Evolutionary conservation across 64 coral and sea anemone genomes (phyloP).

Genomic region (Montipora capricornis): DNA sequence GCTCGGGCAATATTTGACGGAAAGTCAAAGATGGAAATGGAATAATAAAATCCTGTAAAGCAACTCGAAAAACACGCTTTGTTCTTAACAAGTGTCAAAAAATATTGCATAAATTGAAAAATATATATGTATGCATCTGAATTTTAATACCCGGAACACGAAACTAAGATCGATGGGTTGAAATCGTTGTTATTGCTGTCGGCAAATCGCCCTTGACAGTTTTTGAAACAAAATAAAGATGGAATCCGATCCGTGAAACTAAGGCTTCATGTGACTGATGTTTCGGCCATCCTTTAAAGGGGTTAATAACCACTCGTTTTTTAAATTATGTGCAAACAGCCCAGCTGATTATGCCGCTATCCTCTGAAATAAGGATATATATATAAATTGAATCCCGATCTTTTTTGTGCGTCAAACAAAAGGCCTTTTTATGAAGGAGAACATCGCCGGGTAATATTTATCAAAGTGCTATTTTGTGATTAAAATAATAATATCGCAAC

Average conservation of each 20-base stretch:
- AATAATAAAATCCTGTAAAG: background rate
- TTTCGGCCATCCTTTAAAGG: background rate
- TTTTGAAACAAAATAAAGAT: background rate
- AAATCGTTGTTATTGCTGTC: background rate
- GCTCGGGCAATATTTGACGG: background rate
- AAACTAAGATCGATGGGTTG: background rate
- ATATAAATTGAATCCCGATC: background rate
- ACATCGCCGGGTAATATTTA: slow-evolving; percentile 9
- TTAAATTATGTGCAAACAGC: background rate
- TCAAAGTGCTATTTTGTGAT: slow-evolving; percentile 17
- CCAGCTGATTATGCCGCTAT: background rate
- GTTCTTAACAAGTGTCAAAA: background rate
- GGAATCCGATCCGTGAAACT: background rate
- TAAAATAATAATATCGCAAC: slow-evolving; percentile 38
- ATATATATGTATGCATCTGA: background rate
- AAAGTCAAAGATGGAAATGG: background rate
- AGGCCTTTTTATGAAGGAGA: background rate
- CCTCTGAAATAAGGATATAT: background rate
- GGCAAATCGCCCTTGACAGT: background rate
- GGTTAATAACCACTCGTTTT: background rate
- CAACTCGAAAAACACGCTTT: too few relatives aligned
- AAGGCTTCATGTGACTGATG: background rate
- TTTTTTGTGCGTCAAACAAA: background rate
- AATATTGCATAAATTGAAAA: background rate
- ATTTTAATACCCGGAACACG: background rate